phyloP scores from a whole-genome alignment of 2,888 invertebrate species.

The Entomobrya multifasciata region DNA sequence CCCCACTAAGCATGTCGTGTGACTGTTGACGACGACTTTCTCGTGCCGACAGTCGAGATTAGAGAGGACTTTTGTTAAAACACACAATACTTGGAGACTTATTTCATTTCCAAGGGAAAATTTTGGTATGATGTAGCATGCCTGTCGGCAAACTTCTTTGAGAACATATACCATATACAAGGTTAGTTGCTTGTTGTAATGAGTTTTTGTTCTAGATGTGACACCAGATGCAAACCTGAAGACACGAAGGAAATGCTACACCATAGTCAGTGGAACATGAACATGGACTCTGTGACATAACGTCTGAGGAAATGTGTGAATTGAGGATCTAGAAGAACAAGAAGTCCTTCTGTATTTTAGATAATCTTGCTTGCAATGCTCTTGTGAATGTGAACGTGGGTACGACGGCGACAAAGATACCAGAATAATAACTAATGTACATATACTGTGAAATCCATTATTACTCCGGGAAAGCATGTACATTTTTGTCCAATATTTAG shows the following conservation, averaged over 20 bases:
- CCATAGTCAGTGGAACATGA: too few species aligned
- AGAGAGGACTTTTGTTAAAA: too few species aligned
- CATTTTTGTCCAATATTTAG: too few species aligned
- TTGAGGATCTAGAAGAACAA: too few species aligned
- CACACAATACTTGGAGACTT: not conserved
- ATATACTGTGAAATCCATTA: too few species aligned
- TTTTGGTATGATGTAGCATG: not conserved
- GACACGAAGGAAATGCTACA: not conserved
- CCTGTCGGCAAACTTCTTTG: conserved; percentile 31
- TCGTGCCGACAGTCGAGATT: not conserved
- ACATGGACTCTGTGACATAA: too few species aligned
- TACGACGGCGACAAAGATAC: not conserved
- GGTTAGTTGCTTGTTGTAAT: conserved; percentile 48
- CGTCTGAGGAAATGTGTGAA: too few species aligned
- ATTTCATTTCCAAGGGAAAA: not conserved
- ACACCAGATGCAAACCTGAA: conserved; percentile 51
- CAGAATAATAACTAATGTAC: too few species aligned
- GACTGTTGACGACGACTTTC: conserved; percentile 6
- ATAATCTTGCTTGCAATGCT: too few species aligned
- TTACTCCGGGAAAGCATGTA: too few species aligned
- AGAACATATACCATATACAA: conserved; percentile 10
- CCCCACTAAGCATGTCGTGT: not conserved
- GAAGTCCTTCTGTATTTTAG: too few species aligned
- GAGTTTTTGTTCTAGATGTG: conserved; percentile 49
- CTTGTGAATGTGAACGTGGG: too few species aligned